Base-by-base conservation (phyloP, 2,888 invertebrate species). In the Anagyrus pseudococci region DNA sequence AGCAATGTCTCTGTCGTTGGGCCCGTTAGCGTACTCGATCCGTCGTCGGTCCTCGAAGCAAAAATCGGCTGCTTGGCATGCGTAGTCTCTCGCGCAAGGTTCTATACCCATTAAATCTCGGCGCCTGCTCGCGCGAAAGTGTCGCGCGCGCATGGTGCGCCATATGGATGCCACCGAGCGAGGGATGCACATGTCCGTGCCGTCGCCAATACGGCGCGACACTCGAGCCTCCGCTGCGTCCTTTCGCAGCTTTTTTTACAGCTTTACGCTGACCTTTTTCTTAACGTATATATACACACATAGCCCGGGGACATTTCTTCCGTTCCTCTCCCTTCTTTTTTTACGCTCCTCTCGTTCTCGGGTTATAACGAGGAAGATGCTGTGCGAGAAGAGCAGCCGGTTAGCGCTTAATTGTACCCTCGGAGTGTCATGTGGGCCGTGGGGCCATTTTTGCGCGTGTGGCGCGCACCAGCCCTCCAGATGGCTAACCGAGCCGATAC, bases 101-200 rank as follows among this genome's bases (percentile, higher is more conserved):
- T 17, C 47, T 44, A 29, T 29, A 29, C 10, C 29, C 29, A 29
- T 29, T n/a, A 29, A 29, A 29, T 7, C 29, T 29, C 29, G 29
- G 4, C 29, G 29, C 29, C 4, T 4, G 10, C 29, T 10, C 43
- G 17, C 17, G 25, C 23, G 8, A 25, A 23, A 25, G 23, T 17
- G 17, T 15, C 17, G 33, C 49, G 25, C 23, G 22, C 46, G 46
- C 43, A 43, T 23, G 22, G 33, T 33, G 25, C 62, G 33, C 63
- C 63, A 63, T 58, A 58, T 63, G 63, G 63, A 25, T n/a, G n/a
- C n/a, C 23, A 23, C 49, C 46, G 52, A 25, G 25, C 4, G 4
- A 20, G 37, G 22, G 37, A 41, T 8, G 44, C 63, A 63, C 50
- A 50, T 63, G 62, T 62, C 40, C 33, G 19, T 29, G 29, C 29